Evolutionary conservation across 2,888 invertebrate species (phyloP).

Genomic region (Conistra vaccinii): DNA sequence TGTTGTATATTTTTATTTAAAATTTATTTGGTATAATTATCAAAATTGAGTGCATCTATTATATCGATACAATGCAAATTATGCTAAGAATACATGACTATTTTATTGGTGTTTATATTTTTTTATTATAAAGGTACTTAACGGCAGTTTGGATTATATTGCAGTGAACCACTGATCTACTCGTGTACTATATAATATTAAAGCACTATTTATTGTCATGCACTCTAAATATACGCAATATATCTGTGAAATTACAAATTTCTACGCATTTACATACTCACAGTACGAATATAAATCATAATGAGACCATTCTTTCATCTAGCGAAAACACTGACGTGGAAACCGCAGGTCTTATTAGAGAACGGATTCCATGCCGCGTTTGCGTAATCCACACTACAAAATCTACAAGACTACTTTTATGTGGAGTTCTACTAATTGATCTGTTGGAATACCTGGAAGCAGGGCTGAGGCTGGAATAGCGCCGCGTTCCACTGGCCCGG

Average conservation of each 20-base stretch:
- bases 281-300: slow-evolving; percentile 74
- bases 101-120: slow-evolving; percentile 47
- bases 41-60: slow-evolving; percentile 69
- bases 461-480: slow-evolving; percentile 88
- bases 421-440: slow-evolving; percentile 87
- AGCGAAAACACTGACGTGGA: slow-evolving; percentile 68
- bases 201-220: slow-evolving; percentile 90
- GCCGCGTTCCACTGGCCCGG: slow-evolving; percentile 85
- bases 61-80: slow-evolving; percentile 62
- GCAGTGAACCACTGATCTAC: slow-evolving; percentile 63
- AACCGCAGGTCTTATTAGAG: slow-evolving; percentile 47
- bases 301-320: slow-evolving; percentile 81
- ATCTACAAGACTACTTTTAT: slow-evolving; percentile 76
- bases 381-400: slow-evolving; percentile 75
- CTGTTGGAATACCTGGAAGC: slow-evolving; percentile 91
- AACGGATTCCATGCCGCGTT: slow-evolving; percentile 70
- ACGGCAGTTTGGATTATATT: slow-evolving; percentile 66
- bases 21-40: slow-evolving; percentile 54
- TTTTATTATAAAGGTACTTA: slow-evolving; percentile 56
- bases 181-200: slow-evolving; percentile 76
- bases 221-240: slow-evolving; percentile 78
- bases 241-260: slow-evolving; percentile 66
- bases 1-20: slow-evolving; percentile 53
- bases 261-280: slow-evolving; percentile 70
- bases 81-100: slow-evolving; percentile 57